Base-by-base conservation (phyloP, 2,888 invertebrate genomes). In the Leuctra nigra region DNA sequence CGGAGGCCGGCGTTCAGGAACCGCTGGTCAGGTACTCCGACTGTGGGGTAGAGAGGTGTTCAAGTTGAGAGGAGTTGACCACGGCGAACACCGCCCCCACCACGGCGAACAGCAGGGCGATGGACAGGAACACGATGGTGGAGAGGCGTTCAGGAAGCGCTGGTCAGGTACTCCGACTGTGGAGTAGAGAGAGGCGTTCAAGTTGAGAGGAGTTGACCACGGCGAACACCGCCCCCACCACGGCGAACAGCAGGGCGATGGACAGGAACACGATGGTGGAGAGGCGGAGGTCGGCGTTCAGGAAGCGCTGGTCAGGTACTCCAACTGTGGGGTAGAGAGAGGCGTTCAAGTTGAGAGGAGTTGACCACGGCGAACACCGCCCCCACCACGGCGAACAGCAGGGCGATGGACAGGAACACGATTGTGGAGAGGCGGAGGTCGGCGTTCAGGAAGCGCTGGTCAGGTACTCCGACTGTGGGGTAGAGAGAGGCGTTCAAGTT, bases 161-260 rank as follows among this genome's bases (percentile, higher is more conserved):
- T n/a, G n/a, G n/a, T n/a, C n/a, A n/a, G n/a, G n/a, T n/a, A n/a
- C n/a, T n/a, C n/a, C n/a, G n/a, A n/a, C n/a, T n/a, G n/a, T n/a
- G n/a, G n/a, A n/a, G n/a, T n/a, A n/a, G n/a, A n/a, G n/a, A n/a
- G n/a, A n/a, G n/a, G n/a, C n/a, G n/a, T n/a, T n/a, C n/a, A n/a
- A n/a, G n/a, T n/a, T n/a, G n/a, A n/a, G 76, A 74, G 1, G 79
- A 74, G 67, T 84, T 84, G 66, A 79, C 75, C 9, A 80, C 66
- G 13, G 81, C 73, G 65, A 83, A 75, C 1, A 73, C 68, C 11
- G 75, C 68, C 1, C 75, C 69, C 14, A 75, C 62, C 50, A 76
- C 65, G 0, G 77, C 74, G 62, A 80, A 75, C 1, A 75, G 61
- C 38, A 79, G 73, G 0, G 77, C 75, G 25, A 80, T 63, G 11